phyloP scores from a whole-genome alignment of 2,888 invertebrate genomes.

The Leptodirus hochenwartii region DNA sequence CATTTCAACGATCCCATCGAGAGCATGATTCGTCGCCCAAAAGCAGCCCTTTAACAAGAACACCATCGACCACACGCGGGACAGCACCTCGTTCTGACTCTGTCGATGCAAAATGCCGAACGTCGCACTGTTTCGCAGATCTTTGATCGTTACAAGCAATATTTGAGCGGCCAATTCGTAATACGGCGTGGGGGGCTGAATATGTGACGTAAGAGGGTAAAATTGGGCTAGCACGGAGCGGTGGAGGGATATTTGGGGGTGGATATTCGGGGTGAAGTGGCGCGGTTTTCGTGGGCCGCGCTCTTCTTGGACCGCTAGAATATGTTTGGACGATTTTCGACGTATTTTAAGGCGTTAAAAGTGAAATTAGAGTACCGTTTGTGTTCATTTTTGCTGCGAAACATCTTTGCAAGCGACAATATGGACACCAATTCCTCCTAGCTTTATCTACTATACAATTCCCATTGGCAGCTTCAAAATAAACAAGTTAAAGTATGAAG shows the following conservation, averaged over 20 bases:
- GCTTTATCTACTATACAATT: constrained; percentile 64
- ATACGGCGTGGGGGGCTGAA: constrained; percentile 17
- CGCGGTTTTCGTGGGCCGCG: constrained; percentile 49
- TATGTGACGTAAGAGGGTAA: constrained; percentile 5
- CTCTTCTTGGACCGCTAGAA: constrained; percentile 65
- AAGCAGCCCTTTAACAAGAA: constrained; percentile 37
- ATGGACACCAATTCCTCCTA: constrained; percentile 74
- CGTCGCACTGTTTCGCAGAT: constrained; percentile 33
- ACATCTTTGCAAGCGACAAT: constrained; percentile 63
- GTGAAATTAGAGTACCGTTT: constrained; percentile 32
- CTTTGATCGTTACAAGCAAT: constrained; percentile 34
- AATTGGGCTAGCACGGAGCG: too few relatives aligned
- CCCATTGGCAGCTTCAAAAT: constrained; percentile 43
- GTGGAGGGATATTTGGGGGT: too few relatives aligned
- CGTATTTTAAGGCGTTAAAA: background rate
- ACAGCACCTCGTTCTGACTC: constrained; percentile 38
- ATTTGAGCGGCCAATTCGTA: constrained; percentile 41
- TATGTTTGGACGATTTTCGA: background rate
- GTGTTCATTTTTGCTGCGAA: constrained; percentile 62
- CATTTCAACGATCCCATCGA: too few relatives aligned
- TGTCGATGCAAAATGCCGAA: constrained; percentile 29
- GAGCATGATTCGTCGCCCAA: constrained; percentile 29
- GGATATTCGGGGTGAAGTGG: constrained; percentile 6
- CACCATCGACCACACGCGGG: constrained; percentile 37
- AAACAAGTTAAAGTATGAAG: constrained; percentile 1